phyloP scores from a whole-genome alignment of 2,113 vertebrate species.

The Ranitomeya imitator region DNA sequence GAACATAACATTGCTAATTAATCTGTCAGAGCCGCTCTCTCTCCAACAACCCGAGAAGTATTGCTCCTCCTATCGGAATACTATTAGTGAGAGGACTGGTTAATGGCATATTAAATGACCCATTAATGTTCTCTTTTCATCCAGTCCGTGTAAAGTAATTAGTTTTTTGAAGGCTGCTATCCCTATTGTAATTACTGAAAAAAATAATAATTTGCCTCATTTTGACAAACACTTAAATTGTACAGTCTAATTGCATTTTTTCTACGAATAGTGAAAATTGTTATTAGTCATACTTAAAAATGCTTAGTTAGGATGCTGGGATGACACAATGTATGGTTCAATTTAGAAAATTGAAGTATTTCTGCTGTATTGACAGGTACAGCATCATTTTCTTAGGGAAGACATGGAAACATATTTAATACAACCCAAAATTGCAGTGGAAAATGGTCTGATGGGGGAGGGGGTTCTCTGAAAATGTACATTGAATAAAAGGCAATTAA shows the following conservation, averaged over 20 bases:
- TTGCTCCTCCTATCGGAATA: slow-evolving; percentile 9
- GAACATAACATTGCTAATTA: slow-evolving; percentile 19
- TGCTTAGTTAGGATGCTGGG: background rate
- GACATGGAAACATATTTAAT: background rate
- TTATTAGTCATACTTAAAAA: background rate
- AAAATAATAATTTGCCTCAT: background rate
- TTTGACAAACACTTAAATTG: no score
- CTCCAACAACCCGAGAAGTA: background rate
- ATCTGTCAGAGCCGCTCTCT: background rate
- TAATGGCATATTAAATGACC: slow-evolving; percentile 32
- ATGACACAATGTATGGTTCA: background rate
- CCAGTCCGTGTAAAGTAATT: slow-evolving; percentile 7
- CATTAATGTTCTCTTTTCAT: slow-evolving; percentile 18
- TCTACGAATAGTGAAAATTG: background rate
- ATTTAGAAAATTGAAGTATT: background rate
- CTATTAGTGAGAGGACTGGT: background rate
- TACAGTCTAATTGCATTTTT: background rate
- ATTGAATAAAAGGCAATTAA: background rate
- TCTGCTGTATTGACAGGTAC: background rate
- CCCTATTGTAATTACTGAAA: slow-evolving; percentile 28
- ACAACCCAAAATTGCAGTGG: background rate
- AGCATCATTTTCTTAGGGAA: background rate
- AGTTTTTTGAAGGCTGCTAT: background rate
- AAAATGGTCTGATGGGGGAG: background rate
- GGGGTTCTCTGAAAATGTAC: background rate